phyloP scores from a whole-genome alignment of 92 coral and sea anemone species.

The Palythoa caribaeorum region DNA sequence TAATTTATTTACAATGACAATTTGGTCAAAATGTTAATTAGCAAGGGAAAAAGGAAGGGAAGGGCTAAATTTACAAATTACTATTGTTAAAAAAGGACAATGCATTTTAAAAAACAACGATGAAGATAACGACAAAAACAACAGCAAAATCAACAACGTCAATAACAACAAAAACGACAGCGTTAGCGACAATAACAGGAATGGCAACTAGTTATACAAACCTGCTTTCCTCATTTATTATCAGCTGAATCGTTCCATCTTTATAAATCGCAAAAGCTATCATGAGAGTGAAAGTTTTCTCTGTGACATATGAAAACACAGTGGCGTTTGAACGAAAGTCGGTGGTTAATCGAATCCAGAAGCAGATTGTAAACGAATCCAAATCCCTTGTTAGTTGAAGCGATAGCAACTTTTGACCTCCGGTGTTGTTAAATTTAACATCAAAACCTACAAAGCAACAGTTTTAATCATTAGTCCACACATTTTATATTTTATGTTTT shows the following conservation, averaged over 20 bases:
- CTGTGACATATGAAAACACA: conserved; percentile 15
- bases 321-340: conserved; percentile 8
- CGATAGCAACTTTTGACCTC: conserved; percentile 3
- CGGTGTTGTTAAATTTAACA: conserved; percentile 14
- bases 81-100: too few species aligned
- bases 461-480: neutral
- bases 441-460: conserved; percentile 15
- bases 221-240: conserved; percentile 6
- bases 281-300: neutral
- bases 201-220: neutral
- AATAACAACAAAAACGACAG: neutral
- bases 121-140: neutral
- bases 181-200: too few species aligned
- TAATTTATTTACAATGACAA: too few species aligned
- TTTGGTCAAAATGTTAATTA: too few species aligned
- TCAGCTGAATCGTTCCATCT: conserved; percentile 15
- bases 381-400: neutral
- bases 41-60: too few species aligned
- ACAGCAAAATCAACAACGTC: neutral
- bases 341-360: conserved; percentile 25
- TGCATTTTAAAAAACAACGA: too few species aligned
- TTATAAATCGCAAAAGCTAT: neutral
- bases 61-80: too few species aligned
- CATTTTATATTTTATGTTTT: too few species aligned
- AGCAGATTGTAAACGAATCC: conserved; percentile 29